These are phyloP conservation scores for Cataglyphis rosenhaueri DNA, from an alignment of 2,888 invertebrate genomes.

Conservation along the genomic window DNA sequence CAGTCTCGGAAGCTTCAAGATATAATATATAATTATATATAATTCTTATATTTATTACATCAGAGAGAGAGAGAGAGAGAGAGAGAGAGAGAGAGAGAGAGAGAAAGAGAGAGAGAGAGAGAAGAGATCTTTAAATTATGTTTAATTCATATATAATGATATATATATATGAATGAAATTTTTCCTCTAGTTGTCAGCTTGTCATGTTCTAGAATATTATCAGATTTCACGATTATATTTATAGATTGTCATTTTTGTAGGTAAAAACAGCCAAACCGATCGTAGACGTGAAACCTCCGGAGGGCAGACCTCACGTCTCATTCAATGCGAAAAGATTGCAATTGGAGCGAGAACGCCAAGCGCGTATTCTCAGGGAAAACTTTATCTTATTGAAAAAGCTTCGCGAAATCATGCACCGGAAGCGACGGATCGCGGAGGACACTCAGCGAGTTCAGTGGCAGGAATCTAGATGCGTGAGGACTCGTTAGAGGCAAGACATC, in stretches of 20 bases:
- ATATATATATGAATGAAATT: not conserved
- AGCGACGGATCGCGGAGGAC: slow-evolving; percentile 62
- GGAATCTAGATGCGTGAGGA: slow-evolving; percentile 78
- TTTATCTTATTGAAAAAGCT: slow-evolving; percentile 82
- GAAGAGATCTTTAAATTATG: not conserved
- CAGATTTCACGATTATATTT: not conserved
- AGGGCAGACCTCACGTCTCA: slow-evolving; percentile 78
- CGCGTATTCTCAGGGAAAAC: slow-evolving; percentile 80
- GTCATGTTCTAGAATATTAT: not conserved
- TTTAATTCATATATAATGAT: not conserved
- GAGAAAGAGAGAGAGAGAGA: no score
- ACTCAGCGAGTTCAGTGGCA: slow-evolving; percentile 73
- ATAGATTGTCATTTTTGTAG: slow-evolving; percentile 63
- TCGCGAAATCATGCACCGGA: slow-evolving; percentile 81
- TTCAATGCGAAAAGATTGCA: slow-evolving; percentile 81
- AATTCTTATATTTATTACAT: no score
- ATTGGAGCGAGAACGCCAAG: slow-evolving; percentile 81
- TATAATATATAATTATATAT: no score
- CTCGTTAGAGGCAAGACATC: slow-evolving; percentile 61
- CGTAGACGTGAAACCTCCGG: slow-evolving; percentile 80
- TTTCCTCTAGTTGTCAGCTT: not conserved
- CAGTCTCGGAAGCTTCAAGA: not conserved
- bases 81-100: no score
- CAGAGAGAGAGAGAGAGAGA: no score
- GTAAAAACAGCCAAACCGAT: slow-evolving; percentile 79